Evolutionary conservation across 2,888 invertebrate genomes (phyloP).

Genomic region (Drosophila acutilabella): DNA sequence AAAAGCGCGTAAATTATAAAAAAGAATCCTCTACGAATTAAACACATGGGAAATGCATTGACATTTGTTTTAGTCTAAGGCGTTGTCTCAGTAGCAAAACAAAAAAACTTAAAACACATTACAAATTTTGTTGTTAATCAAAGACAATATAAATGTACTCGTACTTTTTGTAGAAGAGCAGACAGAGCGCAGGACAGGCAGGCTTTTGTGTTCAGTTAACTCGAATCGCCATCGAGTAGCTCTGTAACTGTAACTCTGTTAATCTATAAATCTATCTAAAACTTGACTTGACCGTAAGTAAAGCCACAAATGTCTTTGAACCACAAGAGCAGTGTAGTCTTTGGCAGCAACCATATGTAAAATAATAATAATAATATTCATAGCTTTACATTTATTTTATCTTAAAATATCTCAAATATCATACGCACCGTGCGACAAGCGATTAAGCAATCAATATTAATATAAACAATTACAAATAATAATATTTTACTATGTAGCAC

Average conservation of each 20-base stretch:
- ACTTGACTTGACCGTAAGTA: conserved; percentile 67
- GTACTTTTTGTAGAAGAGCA: conserved; percentile 32
- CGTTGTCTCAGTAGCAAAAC: conserved; percentile 43
- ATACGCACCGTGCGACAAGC: conserved; percentile 71
- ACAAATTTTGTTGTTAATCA: conserved; percentile 25
- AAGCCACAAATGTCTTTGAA: conserved; percentile 52
- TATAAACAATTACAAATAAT: conserved; percentile 14
- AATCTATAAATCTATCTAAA: conserved; percentile 23
- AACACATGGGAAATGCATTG: conserved; percentile 40
- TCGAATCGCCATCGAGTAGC: conserved; percentile 1
- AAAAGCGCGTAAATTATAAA: too few species aligned
- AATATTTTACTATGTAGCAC: conserved; percentile 54
- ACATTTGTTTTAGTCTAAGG: conserved; percentile 47
- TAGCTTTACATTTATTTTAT: conserved; percentile 44
- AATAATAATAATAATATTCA: conserved; percentile 21
- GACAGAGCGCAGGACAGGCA: conserved; percentile 69
- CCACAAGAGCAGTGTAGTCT: conserved; percentile 29
- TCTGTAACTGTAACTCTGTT: conserved; percentile 1
- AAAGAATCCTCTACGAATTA: conserved; percentile 11
- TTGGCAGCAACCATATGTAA: conserved; percentile 45
- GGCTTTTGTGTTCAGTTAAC: conserved; percentile 60
- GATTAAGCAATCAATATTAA: conserved; percentile 22
- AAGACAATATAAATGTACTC: conserved; percentile 42
- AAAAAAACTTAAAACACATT: background rate
- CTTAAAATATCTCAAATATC: background rate